These are phyloP conservation scores for Scartelaos histophorus DNA, from an alignment of 2,113 vertebrate species.

Conservation along the genomic window DNA sequence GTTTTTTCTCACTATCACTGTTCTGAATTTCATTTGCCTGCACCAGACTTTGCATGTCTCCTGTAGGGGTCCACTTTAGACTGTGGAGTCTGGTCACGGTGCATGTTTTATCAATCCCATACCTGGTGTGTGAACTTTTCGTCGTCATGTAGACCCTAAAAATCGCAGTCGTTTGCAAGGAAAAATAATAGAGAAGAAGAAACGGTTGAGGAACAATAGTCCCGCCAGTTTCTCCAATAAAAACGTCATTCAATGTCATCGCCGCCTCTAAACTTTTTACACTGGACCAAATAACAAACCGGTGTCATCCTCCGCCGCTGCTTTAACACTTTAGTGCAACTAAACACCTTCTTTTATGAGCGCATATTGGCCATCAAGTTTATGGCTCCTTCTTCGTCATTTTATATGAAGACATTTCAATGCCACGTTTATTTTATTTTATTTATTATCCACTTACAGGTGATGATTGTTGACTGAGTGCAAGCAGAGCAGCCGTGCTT, in stretches of 20 bases:
- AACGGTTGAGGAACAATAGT: too few species aligned
- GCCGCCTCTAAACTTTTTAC: neutral
- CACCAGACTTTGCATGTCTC: too few species aligned
- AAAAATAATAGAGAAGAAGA: too few species aligned
- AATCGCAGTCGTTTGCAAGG: too few species aligned
- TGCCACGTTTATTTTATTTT: slow-evolving; percentile 60
- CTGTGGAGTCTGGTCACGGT: too few species aligned
- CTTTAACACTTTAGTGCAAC: slow-evolving; percentile 43
- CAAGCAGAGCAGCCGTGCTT: slow-evolving; percentile 48
- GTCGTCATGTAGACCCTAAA: too few species aligned
- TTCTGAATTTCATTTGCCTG: too few species aligned
- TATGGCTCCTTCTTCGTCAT: slow-evolving; percentile 62
- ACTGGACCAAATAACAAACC: slow-evolving; percentile 16
- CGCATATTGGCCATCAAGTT: slow-evolving; percentile 60
- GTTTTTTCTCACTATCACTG: too few species aligned
- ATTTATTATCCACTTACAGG: slow-evolving; percentile 44
- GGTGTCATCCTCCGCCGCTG: slow-evolving; percentile 36
- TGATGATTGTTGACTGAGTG: slow-evolving; percentile 52
- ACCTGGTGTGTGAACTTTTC: too few species aligned
- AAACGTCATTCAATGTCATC: neutral
- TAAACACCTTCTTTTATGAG: slow-evolving; percentile 52
- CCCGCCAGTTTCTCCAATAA: too few species aligned
- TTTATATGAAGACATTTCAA: slow-evolving; percentile 64
- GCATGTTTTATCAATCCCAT: too few species aligned
- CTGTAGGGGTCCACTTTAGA: too few species aligned